Evolutionary conservation across 2,888 invertebrate species (phyloP).

Genomic region (Blastobasis lacticolella): DNA sequence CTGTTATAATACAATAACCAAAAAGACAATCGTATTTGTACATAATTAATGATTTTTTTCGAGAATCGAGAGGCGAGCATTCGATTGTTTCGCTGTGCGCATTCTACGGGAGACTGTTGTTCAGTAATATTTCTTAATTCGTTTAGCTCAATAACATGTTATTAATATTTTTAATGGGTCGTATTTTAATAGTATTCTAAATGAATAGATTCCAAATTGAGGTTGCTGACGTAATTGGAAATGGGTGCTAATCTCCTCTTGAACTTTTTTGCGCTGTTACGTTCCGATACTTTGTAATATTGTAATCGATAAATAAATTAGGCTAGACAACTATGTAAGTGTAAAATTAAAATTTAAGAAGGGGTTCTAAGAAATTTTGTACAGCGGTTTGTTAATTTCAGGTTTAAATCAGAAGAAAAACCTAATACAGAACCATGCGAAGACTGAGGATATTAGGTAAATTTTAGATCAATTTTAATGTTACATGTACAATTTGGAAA

Average conservation of each 20-base stretch:
- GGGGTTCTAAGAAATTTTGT: constrained; percentile 26
- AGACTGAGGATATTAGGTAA: constrained; percentile 47
- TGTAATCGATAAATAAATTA: neutral
- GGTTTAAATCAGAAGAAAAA: constrained; percentile 51
- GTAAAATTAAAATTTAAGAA: constrained; percentile 6
- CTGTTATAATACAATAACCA: too few relatives aligned
- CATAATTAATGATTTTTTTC: too few relatives aligned
- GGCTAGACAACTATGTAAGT: constrained; percentile 5
- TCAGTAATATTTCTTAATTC: too few relatives aligned
- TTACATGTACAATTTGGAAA: neutral
- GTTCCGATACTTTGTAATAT: neutral
- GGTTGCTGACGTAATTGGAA: neutral
- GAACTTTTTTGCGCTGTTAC: neutral
- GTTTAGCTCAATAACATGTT: neutral
- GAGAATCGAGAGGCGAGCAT: too few relatives aligned
- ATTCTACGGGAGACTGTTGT: too few relatives aligned
- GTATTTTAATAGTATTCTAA: neutral
- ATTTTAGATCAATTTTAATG: constrained; percentile 13
- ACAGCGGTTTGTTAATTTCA: constrained; percentile 57
- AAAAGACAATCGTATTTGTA: too few relatives aligned
- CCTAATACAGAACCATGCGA: constrained; percentile 37
- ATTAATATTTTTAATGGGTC: neutral
- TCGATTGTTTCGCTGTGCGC: too few relatives aligned
- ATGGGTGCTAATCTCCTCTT: neutral
- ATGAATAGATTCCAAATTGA: neutral